Percentiles rank a stretch among this genome's conserved stretches.
Evolutionary conservation across 2,888 invertebrate genomes (phyloP).

Genomic region (Amphimallon solstitiale): DNA sequence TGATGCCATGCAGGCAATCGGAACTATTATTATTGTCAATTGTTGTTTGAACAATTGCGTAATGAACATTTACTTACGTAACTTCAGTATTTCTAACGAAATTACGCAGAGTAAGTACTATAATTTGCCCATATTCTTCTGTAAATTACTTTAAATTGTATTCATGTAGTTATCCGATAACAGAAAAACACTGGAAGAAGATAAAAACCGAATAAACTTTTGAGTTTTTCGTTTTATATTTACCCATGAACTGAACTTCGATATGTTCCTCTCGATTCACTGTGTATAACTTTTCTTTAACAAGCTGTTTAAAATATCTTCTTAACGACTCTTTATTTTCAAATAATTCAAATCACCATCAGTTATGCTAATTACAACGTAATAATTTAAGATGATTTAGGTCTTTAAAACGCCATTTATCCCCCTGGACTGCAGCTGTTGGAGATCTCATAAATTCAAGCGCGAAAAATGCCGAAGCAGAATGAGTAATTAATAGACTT

Average conservation of each 20-base stretch:
- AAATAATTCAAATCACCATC: background rate
- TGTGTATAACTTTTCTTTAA: too few species aligned
- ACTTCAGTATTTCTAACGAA: background rate
- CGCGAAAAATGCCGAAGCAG: slow-evolving; percentile 16
- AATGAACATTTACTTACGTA: slow-evolving; percentile 14
- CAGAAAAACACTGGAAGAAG: too few species aligned
- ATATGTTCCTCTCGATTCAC: too few species aligned
- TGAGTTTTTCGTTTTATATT: too few species aligned
- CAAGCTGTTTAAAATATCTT: too few species aligned
- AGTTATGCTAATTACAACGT: slow-evolving; percentile 7
- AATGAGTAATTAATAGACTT: slow-evolving; percentile 31
- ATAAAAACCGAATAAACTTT: too few species aligned
- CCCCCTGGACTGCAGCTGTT: background rate
- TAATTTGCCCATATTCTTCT: background rate
- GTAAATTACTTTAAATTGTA: slow-evolving; percentile 9
- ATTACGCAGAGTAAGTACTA: background rate
- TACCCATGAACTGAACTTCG: too few species aligned
- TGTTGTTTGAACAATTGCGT: slow-evolving; percentile 8
- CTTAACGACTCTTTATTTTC: background rate
- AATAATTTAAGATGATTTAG: background rate
- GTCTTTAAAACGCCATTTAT: background rate
- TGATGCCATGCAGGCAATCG: background rate
- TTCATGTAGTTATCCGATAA: too few species aligned
- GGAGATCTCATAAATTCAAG: background rate
- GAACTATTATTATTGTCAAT: background rate